A percentile compares a stretch with the other conserved stretches of the same genome.
These are phyloP conservation scores for Hephaestus fuliginosus DNA, from an alignment of 2,797 vertebrate genomes.

Conservation along the genomic window DNA sequence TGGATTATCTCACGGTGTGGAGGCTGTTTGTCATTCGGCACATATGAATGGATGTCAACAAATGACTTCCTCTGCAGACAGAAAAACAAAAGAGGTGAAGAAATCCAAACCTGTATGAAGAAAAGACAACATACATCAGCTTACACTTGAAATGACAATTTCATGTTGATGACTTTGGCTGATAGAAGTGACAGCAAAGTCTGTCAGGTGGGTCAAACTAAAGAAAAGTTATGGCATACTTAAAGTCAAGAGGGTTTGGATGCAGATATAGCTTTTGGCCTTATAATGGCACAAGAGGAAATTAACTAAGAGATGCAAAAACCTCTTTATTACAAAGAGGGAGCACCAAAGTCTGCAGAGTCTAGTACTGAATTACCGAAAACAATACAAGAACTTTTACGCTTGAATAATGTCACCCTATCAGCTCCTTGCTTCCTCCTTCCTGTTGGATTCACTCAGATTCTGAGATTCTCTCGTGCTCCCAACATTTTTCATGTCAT, in stretches of 20 bases:
- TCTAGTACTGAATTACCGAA: no score
- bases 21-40: constrained; percentile 2
- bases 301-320: background rate
- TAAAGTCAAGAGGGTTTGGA: background rate
- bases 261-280: background rate
- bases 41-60: background rate
- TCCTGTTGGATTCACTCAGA: no score
- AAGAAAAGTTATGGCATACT: no score
- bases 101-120: background rate
- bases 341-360: no score
- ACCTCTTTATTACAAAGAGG: no score
- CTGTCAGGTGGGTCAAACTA: no score
- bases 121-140: background rate
- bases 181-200: no score
- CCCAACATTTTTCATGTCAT: no score
- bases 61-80: background rate
- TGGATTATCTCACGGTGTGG: constrained; percentile 12
- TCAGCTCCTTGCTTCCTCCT: no score
- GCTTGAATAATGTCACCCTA: no score
- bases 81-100: background rate
- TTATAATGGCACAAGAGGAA: background rate
- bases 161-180: background rate
- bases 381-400: no score
- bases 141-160: background rate
- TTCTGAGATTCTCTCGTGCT: no score